Evolutionary conservation across 1,140 invertebrate species (phyloP).

Genomic region (Brevipalpus yothersi): DNA sequence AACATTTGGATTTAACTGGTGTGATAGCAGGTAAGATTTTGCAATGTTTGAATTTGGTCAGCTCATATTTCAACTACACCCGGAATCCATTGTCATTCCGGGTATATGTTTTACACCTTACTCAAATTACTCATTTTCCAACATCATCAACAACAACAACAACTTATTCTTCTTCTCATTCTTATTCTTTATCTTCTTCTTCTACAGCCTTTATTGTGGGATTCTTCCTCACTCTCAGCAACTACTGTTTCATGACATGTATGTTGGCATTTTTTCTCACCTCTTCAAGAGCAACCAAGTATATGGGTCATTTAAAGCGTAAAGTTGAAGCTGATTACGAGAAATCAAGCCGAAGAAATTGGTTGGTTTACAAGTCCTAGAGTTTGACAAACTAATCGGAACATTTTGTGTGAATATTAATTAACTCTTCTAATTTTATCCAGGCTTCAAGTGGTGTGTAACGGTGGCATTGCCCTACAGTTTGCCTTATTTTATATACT

Average conservation of each 20-base stretch:
- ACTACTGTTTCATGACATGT: slow-evolving; percentile 43
- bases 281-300: slow-evolving; percentile 58
- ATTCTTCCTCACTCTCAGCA: slow-evolving; percentile 51
- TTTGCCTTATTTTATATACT: slow-evolving; percentile 51
- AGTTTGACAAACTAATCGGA: too few relatives aligned
- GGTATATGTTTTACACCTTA: neutral
- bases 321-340: slow-evolving; percentile 52
- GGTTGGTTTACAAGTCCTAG: slow-evolving; percentile 25
- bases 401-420: too few relatives aligned
- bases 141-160: neutral
- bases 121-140: neutral
- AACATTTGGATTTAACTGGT: neutral
- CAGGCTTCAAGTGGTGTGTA: slow-evolving; percentile 55
- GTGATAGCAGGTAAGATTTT: slow-evolving; percentile 1
- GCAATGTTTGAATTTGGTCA: neutral
- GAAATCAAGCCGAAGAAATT: slow-evolving; percentile 62
- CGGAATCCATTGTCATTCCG: neutral
- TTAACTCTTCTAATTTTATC: too few relatives aligned
- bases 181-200: slow-evolving; percentile 11
- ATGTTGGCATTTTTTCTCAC: slow-evolving; percentile 52
- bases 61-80: neutral
- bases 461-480: slow-evolving; percentile 56
- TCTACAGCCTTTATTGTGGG: slow-evolving; percentile 41
- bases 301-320: slow-evolving; percentile 35
- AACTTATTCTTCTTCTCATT: neutral